phyloP scores from a whole-genome alignment of 2,888 invertebrate genomes.

The Gymnocheta viridis region DNA sequence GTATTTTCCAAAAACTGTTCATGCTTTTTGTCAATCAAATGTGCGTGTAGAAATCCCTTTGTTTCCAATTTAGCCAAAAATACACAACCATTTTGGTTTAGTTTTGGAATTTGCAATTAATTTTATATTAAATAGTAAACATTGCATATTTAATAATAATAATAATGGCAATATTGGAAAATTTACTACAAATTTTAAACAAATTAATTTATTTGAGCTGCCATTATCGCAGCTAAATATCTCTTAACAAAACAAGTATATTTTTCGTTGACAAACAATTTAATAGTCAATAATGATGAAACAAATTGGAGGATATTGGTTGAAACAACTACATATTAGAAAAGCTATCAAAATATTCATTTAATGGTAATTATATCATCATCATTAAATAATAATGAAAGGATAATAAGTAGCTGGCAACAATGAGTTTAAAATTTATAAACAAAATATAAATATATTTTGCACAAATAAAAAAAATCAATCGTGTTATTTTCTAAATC shows the following conservation, averaged over 20 bases:
- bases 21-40: neutral
- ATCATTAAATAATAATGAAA: conserved; percentile 54
- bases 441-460: neutral
- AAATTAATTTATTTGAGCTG: conserved; percentile 56
- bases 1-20: neutral
- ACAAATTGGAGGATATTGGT: conserved; percentile 16
- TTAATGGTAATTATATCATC: conserved; percentile 38
- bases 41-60: neutral
- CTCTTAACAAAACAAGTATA: neutral
- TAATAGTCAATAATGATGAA: conserved; percentile 42
- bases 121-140: conserved; percentile 60
- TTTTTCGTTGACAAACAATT: conserved; percentile 24
- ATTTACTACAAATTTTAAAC: conserved; percentile 35
- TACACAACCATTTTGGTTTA: conserved; percentile 11
- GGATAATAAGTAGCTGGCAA: conserved; percentile 11
- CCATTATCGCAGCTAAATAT: conserved; percentile 2
- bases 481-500: neutral
- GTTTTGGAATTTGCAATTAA: conserved; percentile 61
- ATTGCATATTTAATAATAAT: conserved; percentile 51
- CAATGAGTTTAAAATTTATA: conserved; percentile 4
- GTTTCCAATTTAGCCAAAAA: neutral
- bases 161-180: conserved; percentile 42
- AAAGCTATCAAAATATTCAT: conserved; percentile 36
- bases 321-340: neutral
- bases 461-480: neutral